phyloP scores from a whole-genome alignment of 1,140 invertebrate genomes.

The Pseudomyrmex concolor region DNA sequence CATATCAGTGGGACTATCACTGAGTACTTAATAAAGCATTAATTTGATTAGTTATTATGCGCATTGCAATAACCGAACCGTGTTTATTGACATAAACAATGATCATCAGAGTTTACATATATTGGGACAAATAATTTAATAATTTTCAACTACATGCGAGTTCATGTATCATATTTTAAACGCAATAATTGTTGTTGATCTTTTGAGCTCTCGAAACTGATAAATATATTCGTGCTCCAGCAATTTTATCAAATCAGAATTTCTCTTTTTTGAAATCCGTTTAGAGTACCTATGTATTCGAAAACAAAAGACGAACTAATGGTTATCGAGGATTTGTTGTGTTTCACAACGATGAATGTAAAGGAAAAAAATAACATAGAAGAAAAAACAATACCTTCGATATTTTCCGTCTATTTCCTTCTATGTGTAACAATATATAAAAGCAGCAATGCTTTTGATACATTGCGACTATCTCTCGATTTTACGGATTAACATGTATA shows the following conservation, averaged over 20 bases:
- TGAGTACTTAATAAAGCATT: slow-evolving; percentile 1
- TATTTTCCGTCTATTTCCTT: no score
- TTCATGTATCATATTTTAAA: slow-evolving; percentile 3
- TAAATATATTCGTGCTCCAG: neutral
- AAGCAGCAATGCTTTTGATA: no score
- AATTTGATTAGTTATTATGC: neutral
- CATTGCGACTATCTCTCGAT: no score
- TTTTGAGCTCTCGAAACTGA: neutral
- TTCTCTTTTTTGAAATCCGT: neutral
- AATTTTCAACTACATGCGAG: neutral
- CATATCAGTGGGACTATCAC: no score
- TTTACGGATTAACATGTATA: no score
- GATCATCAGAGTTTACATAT: neutral
- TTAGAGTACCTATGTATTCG: no score
- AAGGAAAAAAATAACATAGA: no score
- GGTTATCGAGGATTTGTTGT: no score
- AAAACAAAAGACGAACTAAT: no score
- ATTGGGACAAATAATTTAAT: slow-evolving; percentile 9
- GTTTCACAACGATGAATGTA: no score
- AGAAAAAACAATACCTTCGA: no score
- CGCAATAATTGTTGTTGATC: neutral
- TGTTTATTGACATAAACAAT: neutral
- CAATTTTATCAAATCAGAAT: neutral
- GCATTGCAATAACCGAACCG: neutral
- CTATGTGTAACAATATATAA: no score